A percentile compares a stretch with the other conserved stretches of the same genome.
Conservation (phyloP, 2,888 invertebrate genomes). For the Drosophila neotestacea region DNA sequence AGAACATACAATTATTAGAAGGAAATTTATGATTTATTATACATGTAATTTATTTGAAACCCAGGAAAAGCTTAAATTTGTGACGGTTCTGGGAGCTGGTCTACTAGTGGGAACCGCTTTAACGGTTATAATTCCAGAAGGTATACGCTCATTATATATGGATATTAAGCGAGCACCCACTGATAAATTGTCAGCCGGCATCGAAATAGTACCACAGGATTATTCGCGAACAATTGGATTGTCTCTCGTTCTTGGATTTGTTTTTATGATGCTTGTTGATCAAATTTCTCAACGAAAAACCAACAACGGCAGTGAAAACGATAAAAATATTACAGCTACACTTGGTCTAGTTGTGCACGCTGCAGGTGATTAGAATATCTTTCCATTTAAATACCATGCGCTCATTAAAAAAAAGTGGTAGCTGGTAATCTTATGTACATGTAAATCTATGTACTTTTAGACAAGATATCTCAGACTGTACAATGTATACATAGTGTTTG, state of each 20-base stretch:
- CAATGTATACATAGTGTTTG: too few relatives aligned
- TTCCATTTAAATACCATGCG: slow-evolving; percentile 35
- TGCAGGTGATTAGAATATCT: slow-evolving; percentile 88
- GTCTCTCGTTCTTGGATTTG: slow-evolving; percentile 96
- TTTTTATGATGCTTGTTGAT: slow-evolving; percentile 98
- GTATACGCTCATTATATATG: slow-evolving; percentile 92
- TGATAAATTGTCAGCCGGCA: not conserved
- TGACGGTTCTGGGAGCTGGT: slow-evolving; percentile 98
- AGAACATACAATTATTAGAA: slow-evolving; percentile 57
- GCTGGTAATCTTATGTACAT: too few relatives aligned
- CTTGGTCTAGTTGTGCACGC: slow-evolving; percentile 99
- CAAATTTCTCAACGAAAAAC: slow-evolving; percentile 88
- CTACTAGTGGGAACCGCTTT: slow-evolving; percentile 98
- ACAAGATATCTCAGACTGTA: too few relatives aligned
- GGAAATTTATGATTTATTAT: not conserved
- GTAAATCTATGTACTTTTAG: too few relatives aligned
- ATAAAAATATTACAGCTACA: slow-evolving; percentile 96
- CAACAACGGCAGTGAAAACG: slow-evolving; percentile 85
- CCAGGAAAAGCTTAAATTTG: slow-evolving; percentile 96
- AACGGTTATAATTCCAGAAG: slow-evolving; percentile 99
- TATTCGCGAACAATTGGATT: slow-evolving; percentile 90
- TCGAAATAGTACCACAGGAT: slow-evolving; percentile 50
- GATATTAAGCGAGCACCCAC: slow-evolving; percentile 68
- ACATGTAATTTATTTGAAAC: not conserved
- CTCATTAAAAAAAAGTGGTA: too few relatives aligned